Evolutionary conservation across 2,797 vertebrate species (phyloP).

Genomic region (Tragopan temminckii): DNA sequence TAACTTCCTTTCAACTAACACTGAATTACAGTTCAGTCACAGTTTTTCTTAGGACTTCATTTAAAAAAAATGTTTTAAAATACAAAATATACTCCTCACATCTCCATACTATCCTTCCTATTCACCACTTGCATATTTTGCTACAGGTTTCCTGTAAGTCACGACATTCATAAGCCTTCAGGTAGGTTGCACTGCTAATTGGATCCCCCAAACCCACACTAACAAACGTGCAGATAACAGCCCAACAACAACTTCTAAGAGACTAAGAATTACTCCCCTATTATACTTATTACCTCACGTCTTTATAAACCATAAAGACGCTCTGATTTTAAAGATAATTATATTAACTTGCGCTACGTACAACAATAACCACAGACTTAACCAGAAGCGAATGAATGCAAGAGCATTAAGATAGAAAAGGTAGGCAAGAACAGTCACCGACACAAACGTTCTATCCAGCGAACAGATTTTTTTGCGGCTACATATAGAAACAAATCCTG

Average conservation of each 20-base stretch:
- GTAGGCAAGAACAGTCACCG: not conserved
- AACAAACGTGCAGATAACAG: not conserved
- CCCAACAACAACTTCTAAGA: not conserved
- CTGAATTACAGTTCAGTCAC: not conserved
- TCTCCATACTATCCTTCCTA: not conserved
- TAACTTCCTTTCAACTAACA: slow-evolving; percentile 31
- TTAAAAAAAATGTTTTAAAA: not conserved
- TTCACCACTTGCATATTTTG: not conserved
- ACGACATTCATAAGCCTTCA: not conserved
- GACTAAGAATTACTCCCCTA: not conserved
- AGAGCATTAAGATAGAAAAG: not conserved
- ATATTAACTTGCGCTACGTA: not conserved
- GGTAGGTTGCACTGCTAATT: not conserved
- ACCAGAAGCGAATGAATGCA: not conserved
- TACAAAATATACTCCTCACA: not conserved
- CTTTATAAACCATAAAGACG: not conserved
- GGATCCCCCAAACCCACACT: not conserved
- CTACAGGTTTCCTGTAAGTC: not conserved
- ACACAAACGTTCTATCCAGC: not conserved
- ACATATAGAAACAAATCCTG: rapidly evolving
- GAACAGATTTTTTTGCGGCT: not conserved
- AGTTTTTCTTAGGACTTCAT: not conserved
- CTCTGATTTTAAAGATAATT: not conserved
- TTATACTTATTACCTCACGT: not conserved
- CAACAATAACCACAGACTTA: not conserved